Evolutionary conservation across 2,113 vertebrate genomes (phyloP).

Genomic region (Tapirus terrestris): DNA sequence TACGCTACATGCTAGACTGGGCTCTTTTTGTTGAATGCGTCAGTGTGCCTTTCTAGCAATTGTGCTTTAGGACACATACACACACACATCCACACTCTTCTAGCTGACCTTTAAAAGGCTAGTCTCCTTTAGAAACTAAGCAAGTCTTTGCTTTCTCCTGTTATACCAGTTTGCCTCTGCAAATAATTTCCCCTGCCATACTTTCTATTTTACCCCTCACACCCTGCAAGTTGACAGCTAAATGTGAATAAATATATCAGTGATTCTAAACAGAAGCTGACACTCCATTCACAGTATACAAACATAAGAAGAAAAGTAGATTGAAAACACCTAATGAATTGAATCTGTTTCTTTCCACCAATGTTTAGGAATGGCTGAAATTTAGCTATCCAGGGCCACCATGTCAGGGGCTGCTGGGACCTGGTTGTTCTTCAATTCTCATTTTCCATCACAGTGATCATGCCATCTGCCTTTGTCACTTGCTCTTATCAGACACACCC

Average conservation of each 20-base stretch:
- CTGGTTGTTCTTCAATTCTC: conserved; percentile 11
- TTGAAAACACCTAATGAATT: neutral
- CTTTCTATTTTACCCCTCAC: neutral
- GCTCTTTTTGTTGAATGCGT: neutral
- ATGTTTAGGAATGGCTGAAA: conserved; percentile 54
- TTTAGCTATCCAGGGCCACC: neutral
- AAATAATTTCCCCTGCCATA: neutral
- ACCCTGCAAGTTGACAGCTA: neutral
- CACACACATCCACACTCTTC: neutral
- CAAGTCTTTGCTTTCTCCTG: neutral
- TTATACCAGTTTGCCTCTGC: neutral
- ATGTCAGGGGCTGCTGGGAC: conserved; percentile 6
- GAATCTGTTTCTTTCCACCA: neutral
- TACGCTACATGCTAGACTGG: neutral
- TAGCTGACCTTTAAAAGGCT: conserved; percentile 44
- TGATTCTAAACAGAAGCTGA: neutral
- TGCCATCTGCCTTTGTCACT: conserved; percentile 55
- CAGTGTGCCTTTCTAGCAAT: neutral
- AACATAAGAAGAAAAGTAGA: neutral
- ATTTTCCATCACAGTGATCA: conserved; percentile 3
- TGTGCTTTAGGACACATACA: neutral
- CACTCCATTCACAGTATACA: neutral
- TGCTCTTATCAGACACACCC: conserved; percentile 10
- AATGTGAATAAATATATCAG: neutral
- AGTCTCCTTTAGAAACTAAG: neutral